phyloP scores from a whole-genome alignment of 64 coral and sea anemone species.

The Dendronephthya gigantea region DNA sequence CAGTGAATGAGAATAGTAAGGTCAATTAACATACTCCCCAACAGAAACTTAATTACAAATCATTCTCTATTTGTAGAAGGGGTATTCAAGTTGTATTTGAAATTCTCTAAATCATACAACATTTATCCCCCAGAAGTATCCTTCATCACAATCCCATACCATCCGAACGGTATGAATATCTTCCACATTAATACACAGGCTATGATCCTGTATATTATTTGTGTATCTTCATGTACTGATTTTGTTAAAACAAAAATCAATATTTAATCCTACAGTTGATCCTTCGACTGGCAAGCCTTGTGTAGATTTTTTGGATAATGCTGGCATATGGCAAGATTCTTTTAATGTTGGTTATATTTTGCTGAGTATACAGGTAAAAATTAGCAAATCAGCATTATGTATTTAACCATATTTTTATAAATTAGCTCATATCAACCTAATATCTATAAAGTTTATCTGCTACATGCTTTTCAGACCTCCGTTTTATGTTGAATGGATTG shows the following conservation, averaged over 20 bases:
- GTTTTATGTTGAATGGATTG: too few species aligned
- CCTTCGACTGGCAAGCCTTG: conserved; percentile 60
- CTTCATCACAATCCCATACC: conserved; percentile 85
- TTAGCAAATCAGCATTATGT: too few species aligned
- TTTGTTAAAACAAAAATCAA: too few species aligned
- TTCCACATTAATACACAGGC: too few species aligned
- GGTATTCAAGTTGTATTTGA: conserved; percentile 90
- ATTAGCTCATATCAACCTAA: too few species aligned
- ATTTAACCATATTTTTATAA: too few species aligned
- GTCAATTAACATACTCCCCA: too few species aligned
- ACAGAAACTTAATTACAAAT: background rate
- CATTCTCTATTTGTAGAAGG: conserved; percentile 39
- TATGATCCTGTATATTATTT: too few species aligned
- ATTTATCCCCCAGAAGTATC: conserved; percentile 53
- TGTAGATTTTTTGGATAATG: conserved; percentile 71
- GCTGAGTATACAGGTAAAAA: conserved; percentile 65
- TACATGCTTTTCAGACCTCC: too few species aligned
- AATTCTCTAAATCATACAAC: conserved; percentile 68
- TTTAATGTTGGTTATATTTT: conserved; percentile 72
- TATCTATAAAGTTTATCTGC: too few species aligned
- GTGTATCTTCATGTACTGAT: too few species aligned
- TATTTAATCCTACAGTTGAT: conserved; percentile 36
- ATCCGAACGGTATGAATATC: conserved; percentile 57
- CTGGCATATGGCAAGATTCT: conserved; percentile 49
- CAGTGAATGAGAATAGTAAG: too few species aligned